Conservation (phyloP, 2,797 vertebrate species). For the Poeciliopsis infans region DNA sequence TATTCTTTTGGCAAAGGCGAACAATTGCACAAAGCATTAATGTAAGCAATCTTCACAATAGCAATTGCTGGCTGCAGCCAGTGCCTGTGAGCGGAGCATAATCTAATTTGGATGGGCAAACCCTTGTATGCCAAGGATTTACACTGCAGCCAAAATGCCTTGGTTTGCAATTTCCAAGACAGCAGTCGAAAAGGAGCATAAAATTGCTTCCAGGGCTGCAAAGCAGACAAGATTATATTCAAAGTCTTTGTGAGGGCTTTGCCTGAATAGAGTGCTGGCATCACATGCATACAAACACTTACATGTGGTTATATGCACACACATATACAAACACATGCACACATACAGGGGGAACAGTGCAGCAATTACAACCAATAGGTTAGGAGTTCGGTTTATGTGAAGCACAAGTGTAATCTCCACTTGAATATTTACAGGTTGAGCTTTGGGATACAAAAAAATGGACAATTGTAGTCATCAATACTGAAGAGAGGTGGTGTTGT, state of each 20-base stretch:
- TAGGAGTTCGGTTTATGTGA: slow-evolving; percentile 78
- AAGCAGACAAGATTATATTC: slow-evolving; percentile 87
- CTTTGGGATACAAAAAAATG: slow-evolving; percentile 75
- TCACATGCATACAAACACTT: slow-evolving; percentile 44
- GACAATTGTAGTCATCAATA: slow-evolving; percentile 85
- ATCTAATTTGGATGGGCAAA: slow-evolving; percentile 87
- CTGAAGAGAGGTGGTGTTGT: slow-evolving; percentile 67
- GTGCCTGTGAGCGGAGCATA: slow-evolving; percentile 81
- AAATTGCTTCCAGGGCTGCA: slow-evolving; percentile 86
- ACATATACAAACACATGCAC: slow-evolving; percentile 18
- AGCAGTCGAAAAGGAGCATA: slow-evolving; percentile 85
- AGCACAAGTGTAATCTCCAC: slow-evolving; percentile 76
- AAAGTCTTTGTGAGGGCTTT: slow-evolving; percentile 85
- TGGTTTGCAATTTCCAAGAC: slow-evolving; percentile 85
- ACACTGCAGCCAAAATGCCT: slow-evolving; percentile 85
- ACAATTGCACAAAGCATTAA: slow-evolving; percentile 81
- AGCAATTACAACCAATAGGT: slow-evolving; percentile 80
- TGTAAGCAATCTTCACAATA: slow-evolving; percentile 84
- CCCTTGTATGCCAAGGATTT: slow-evolving; percentile 85
- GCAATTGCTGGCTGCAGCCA: slow-evolving; percentile 81
- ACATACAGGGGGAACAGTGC: slow-evolving; percentile 44
- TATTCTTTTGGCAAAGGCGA: slow-evolving; percentile 75
- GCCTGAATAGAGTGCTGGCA: slow-evolving; percentile 79
- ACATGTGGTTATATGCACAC: slow-evolving; percentile 13
- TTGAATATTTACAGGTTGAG: slow-evolving; percentile 82